Percentiles rank a stretch among this genome's conserved stretches.
Conservation (phyloP, 2,113 vertebrate species). For the Caloenas nicobarica region DNA sequence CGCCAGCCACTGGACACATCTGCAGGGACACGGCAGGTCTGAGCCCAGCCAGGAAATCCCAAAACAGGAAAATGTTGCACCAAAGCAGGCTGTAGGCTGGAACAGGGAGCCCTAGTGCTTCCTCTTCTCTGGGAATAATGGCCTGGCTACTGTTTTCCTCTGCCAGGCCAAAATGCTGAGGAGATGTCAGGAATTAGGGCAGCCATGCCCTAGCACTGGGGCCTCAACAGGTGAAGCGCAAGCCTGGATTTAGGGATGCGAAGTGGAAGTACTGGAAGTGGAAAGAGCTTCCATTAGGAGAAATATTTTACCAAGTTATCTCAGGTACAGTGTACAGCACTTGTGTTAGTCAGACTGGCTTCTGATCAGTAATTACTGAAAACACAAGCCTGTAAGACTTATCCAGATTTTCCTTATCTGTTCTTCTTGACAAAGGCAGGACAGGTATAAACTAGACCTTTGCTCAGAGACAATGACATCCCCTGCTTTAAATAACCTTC, state of each 20-base stretch:
- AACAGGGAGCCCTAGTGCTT: background rate
- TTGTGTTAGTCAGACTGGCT: background rate
- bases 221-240: accelerated
- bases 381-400: background rate
- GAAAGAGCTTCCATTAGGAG: background rate
- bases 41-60: background rate
- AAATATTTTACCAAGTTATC: background rate
- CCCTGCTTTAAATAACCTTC: background rate
- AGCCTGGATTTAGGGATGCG: background rate
- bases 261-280: background rate
- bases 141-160: background rate
- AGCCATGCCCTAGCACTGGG: background rate
- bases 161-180: background rate
- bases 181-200: background rate
- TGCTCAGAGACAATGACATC: background rate
- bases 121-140: background rate
- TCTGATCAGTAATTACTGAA: background rate
- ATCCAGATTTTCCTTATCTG: background rate
- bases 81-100: background rate
- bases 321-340: background rate
- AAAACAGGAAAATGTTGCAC: background rate
- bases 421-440: background rate
- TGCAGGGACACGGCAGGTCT: background rate
- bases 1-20: accelerated
- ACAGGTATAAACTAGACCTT: background rate